These are phyloP conservation scores for Butastur rufipennis DNA, from an alignment of 2,113 vertebrate species.

Conservation along the genomic window DNA sequence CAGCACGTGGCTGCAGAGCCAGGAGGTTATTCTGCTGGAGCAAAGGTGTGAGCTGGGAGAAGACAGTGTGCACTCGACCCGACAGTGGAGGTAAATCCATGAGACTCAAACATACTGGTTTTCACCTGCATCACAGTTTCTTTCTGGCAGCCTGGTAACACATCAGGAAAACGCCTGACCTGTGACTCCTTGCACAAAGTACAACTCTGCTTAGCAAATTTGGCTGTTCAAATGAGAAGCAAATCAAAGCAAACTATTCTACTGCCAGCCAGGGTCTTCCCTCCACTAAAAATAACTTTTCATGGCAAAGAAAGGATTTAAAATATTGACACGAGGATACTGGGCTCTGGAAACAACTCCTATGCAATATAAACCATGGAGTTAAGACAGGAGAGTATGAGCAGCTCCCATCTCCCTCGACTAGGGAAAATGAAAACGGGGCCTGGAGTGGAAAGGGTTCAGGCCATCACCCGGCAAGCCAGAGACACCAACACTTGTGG, in stretches of 20 bases:
- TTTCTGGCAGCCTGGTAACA: background rate
- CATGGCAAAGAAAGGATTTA: background rate
- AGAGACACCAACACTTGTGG: background rate
- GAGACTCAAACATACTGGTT: background rate
- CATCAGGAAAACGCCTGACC: background rate
- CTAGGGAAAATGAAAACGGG: background rate
- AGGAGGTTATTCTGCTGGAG: background rate
- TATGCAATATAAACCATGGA: background rate
- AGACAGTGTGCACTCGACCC: rapidly evolving
- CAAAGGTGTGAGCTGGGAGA: background rate
- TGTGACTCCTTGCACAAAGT: background rate
- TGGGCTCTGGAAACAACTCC: background rate
- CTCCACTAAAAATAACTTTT: background rate
- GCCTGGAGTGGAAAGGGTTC: background rate
- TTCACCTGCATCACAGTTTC: background rate
- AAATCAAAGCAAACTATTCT: background rate
- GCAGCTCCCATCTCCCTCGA: background rate
- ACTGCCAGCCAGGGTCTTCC: background rate
- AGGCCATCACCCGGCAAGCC: background rate
- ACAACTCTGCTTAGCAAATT: background rate
- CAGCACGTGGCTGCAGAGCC: background rate
- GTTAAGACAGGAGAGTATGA: background rate
- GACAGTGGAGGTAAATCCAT: background rate
- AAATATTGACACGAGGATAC: background rate
- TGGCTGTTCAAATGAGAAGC: background rate